These are phyloP conservation scores for Callinectes sapidus DNA, from an alignment of 2,888 invertebrate species.

Conservation along the genomic window DNA sequence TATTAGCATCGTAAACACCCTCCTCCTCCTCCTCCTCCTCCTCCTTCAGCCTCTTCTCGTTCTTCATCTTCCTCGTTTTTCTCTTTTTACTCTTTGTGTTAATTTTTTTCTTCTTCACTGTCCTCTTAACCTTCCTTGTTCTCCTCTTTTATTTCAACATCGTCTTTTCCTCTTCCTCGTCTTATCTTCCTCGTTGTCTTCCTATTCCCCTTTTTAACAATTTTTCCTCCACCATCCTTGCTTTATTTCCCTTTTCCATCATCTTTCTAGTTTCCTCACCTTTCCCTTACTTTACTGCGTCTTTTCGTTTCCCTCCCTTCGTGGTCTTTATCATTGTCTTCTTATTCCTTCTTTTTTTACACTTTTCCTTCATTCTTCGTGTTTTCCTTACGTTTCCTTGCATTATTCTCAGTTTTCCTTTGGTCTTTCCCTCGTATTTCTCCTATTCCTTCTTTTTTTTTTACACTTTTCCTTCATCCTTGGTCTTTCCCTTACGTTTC, in stretches of 20 bases:
- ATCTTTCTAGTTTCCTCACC: too few species aligned
- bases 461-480: too few species aligned
- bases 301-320: neutral
- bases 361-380: too few species aligned
- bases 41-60: neutral
- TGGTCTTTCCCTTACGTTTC: too few species aligned
- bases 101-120: neutral
- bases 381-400: too few species aligned
- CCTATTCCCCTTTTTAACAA: neutral
- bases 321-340: too few species aligned
- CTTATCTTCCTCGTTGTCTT: neutral
- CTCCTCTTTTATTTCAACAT: neutral
- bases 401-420: too few species aligned
- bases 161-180: neutral
- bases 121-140: neutral
- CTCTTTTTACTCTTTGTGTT: neutral
- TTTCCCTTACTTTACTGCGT: neutral
- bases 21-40: conserved; percentile 33
- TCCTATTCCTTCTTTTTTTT: too few species aligned
- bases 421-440: too few species aligned
- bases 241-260: neutral
- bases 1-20: neutral
- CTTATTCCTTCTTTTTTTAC: too few species aligned
- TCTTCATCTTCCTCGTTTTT: neutral
- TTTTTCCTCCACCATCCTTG: neutral